A percentile compares a stretch with the other conserved stretches of the same genome.
phyloP scores from a whole-genome alignment of 2,797 vertebrate species.

The Danio aesculapii region DNA sequence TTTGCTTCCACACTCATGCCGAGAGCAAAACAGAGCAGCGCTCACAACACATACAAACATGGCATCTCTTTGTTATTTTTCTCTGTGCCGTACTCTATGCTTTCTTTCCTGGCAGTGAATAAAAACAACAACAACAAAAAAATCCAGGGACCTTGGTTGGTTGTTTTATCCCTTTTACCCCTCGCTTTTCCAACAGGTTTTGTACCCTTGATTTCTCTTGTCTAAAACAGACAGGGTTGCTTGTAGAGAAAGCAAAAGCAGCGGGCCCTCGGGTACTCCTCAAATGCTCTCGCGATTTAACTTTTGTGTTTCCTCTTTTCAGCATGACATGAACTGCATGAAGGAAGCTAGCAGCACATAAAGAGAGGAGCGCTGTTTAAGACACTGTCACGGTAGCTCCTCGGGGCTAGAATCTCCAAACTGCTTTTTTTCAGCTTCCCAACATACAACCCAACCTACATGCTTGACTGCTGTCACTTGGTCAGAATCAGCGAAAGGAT shows the following conservation, averaged over 20 bases:
- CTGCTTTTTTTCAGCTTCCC: slow-evolving; percentile 4
- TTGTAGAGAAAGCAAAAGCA: slow-evolving; percentile 64
- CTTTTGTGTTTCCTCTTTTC: not conserved
- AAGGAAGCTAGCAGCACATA: slow-evolving; percentile 64
- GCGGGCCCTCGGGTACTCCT: not conserved
- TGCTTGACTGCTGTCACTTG: slow-evolving; percentile 3
- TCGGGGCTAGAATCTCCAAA: slow-evolving; percentile 67
- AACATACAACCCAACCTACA: not conserved
- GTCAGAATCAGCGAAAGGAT: slow-evolving; percentile 5
- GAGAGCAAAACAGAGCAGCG: slow-evolving; percentile 8
- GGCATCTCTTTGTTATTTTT: slow-evolving; percentile 24
- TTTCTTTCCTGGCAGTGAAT: slow-evolving; percentile 62
- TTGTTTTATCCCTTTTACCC: not conserved
- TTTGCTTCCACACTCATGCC: slow-evolving; percentile 7
- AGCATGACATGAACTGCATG: slow-evolving; percentile 60
- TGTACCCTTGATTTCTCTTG: slow-evolving; percentile 61
- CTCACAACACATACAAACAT: slow-evolving; percentile 12
- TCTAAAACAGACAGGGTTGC: slow-evolving; percentile 51
- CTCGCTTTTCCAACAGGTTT: slow-evolving; percentile 47
- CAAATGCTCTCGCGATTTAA: not conserved
- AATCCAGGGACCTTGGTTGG: slow-evolving; percentile 53
- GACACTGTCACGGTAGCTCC: slow-evolving; percentile 62
- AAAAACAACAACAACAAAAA: slow-evolving; percentile 43
- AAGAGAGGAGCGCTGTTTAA: slow-evolving; percentile 73
- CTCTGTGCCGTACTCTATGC: not conserved